Percentiles rank a stretch among this genome's conserved stretches.
phyloP scores from a whole-genome alignment of 1,140 invertebrate genomes.

The Danaus melanippus region DNA sequence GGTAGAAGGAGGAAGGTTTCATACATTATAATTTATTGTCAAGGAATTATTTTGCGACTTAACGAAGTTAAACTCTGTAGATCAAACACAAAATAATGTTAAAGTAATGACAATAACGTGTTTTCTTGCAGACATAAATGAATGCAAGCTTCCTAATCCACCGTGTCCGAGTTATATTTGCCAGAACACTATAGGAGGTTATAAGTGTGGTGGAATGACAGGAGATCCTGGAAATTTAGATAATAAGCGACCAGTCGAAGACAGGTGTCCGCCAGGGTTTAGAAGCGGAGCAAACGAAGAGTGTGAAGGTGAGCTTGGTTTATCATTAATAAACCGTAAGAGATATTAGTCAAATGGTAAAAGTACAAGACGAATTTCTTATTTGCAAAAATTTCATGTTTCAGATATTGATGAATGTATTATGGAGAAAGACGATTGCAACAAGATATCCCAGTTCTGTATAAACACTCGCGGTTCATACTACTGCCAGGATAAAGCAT shows the following conservation, averaged over 20 bases:
- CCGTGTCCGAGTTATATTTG: conserved; percentile 74
- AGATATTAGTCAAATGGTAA: too few species aligned
- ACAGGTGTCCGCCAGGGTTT: conserved; percentile 77
- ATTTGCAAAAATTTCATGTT: conserved; percentile 3
- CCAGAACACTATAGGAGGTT: conserved; percentile 79
- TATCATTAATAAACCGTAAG: not conserved
- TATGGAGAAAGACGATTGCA: conserved; percentile 75
- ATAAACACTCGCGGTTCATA: conserved; percentile 80
- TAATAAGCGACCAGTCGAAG: conserved; percentile 29
- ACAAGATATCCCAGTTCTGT: conserved; percentile 76
- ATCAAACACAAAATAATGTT: too few species aligned
- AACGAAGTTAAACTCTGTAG: too few species aligned
- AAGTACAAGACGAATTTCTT: not conserved
- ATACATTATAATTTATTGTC: too few species aligned
- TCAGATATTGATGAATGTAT: conserved; percentile 83
- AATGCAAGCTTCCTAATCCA: conserved; percentile 71
- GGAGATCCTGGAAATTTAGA: conserved; percentile 52
- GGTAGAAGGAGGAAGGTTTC: too few species aligned
- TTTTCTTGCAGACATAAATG: conserved; percentile 76
- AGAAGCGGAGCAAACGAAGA: conserved; percentile 66
- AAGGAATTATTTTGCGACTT: too few species aligned
- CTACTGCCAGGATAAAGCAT: conserved; percentile 75
- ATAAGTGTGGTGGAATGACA: conserved; percentile 70
- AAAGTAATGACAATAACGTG: too few species aligned
- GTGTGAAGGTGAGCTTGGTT: conserved; percentile 58